Conservation (phyloP, 30 jellyfish, hydroid and myxozoan species). For the Turritopsis dohrnii region DNA sequence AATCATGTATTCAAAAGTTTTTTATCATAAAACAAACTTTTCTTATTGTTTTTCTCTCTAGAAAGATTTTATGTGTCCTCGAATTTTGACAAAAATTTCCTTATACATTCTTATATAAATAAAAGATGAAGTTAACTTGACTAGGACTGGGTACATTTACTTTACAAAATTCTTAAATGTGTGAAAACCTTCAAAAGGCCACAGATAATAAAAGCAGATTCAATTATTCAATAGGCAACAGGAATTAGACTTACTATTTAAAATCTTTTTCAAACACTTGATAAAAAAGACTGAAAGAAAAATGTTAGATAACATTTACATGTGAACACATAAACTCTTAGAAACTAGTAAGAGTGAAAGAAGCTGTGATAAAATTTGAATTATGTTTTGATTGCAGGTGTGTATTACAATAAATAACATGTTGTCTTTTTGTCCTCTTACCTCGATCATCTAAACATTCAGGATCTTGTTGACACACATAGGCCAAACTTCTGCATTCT, state of each 20-base stretch:
- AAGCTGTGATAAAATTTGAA: too few species aligned
- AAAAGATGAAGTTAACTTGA: too few species aligned
- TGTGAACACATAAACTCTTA: not conserved
- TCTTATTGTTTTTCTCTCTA: too few species aligned
- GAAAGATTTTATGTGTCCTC: too few species aligned
- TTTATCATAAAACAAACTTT: too few species aligned
- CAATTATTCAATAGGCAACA: not conserved
- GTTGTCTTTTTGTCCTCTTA: not conserved
- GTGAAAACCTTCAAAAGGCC: not conserved
- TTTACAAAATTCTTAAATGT: too few species aligned
- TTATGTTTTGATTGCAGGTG: too few species aligned
- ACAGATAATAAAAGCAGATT: not conserved
- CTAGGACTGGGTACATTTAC: too few species aligned
- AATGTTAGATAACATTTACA: not conserved
- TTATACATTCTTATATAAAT: too few species aligned
- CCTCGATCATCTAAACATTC: slow-evolving; percentile 2
- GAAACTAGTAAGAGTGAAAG: too few species aligned
- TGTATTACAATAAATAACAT: not conserved
- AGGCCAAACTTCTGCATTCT: slow-evolving; percentile 14
- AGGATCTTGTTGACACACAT: not conserved
- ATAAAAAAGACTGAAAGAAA: not conserved
- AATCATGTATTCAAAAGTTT: too few species aligned
- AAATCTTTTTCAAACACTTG: not conserved
- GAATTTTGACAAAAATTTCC: too few species aligned
- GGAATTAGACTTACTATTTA: not conserved